Conservation (phyloP, 1,140 invertebrate genomes). For the Laodelphax striatellus region DNA sequence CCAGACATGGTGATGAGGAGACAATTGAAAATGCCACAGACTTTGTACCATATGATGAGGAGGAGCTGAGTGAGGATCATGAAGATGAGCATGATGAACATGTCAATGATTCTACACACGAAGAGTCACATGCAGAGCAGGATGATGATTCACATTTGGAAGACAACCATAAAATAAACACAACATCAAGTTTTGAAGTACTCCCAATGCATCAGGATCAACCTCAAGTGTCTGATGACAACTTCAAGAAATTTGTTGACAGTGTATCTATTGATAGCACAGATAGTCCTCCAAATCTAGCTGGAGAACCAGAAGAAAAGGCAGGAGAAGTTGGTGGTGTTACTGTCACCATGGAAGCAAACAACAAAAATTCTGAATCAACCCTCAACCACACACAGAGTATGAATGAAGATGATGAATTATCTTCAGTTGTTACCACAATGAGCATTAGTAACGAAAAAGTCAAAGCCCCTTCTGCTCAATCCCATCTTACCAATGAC, state of each 20-base stretch:
- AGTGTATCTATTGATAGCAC: conserved; percentile 17
- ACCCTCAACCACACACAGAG: conserved; percentile 22
- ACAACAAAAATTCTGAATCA: conserved; percentile 25
- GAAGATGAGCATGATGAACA: background rate
- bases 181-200: conserved; percentile 17
- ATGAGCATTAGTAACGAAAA: background rate
- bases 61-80: background rate
- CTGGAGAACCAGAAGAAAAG: conserved; percentile 6
- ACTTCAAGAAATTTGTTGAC: conserved; percentile 19
- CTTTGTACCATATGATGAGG: background rate
- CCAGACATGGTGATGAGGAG: background rate
- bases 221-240: conserved; percentile 17
- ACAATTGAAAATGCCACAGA: background rate
- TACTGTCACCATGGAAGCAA: conserved; percentile 11
- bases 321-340: background rate
- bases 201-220: conserved; percentile 20
- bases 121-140: background rate
- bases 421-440: background rate
- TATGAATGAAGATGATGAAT: conserved; percentile 25
- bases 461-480: background rate
- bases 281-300: conserved; percentile 8
- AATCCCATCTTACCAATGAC: conserved; percentile 22
- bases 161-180: background rate
- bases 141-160: background rate
- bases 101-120: background rate